phyloP scores from a whole-genome alignment of 1,140 invertebrate genomes.

The Helicoverpa armigera region DNA sequence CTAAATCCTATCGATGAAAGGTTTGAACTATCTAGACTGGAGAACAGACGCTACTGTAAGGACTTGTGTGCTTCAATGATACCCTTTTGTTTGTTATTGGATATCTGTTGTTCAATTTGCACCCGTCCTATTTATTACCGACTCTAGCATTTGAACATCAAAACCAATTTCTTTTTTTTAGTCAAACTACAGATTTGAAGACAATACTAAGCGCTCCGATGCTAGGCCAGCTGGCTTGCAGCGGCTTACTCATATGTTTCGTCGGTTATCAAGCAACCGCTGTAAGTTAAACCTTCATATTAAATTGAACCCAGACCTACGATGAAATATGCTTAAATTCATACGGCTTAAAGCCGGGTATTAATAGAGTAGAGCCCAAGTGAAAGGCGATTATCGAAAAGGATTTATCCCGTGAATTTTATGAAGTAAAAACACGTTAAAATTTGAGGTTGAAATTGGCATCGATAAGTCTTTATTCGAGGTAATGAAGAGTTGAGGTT shows the following conservation, averaged over 20 bases:
- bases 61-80: no score
- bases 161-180: no score
- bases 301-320: not conserved
- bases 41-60: not conserved
- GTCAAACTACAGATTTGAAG: constrained; percentile 64
- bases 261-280: constrained; percentile 69
- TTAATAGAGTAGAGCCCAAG: constrained; percentile 6
- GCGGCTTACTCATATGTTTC: constrained; percentile 70
- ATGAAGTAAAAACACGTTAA: no score
- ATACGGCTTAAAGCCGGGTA: constrained; percentile 11
- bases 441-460: not conserved
- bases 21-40: no score
- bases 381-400: constrained; percentile 16
- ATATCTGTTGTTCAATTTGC: no score
- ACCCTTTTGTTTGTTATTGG: no score
- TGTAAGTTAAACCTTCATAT: constrained; percentile 51
- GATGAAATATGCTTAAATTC: constrained; percentile 1
- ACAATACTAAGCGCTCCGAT: constrained; percentile 65
- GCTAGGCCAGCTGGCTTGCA: constrained; percentile 68
- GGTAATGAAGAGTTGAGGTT: not conserved
- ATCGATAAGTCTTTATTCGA: not conserved
- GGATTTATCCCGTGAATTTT: not conserved
- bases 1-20: not conserved
- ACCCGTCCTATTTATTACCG: not conserved
- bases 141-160: no score